Base-by-base conservation (phyloP, 2,888 invertebrate species). In the Phaonia tiefii region DNA sequence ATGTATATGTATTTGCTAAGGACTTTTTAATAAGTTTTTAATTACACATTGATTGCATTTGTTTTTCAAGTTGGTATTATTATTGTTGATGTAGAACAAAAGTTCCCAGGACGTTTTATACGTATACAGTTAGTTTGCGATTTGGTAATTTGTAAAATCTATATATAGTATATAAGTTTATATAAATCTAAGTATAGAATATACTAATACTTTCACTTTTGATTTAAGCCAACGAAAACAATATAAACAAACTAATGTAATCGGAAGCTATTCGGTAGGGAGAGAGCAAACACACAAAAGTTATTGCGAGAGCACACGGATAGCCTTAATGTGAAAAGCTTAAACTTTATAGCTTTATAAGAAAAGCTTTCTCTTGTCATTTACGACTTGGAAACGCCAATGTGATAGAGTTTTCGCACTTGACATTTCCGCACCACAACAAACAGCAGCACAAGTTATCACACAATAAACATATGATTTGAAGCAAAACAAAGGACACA, bases 371-470 rank as follows among this genome's bases (percentile, higher is more conserved):
- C 20, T 7, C 44, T 69, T 51, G 49, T 49, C 37, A 25, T 65
- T 42, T 11, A 7, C 58, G 13, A 58, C 39, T 54, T 69, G 31
- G 8, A 31, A 69, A n/a, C 51, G 26, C 7, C 11, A 54, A 37
- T 39, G 73, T 65, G 69, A 4, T 5, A 39, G 10, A 0, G 13
- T 49, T 54, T 49, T 39, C 60, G 63, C 78, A 81, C 81, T 81
- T 81, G 81, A 81, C 81, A 81, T 60, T 67, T 77, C 25, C 44
- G 39, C 5, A 15, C n/a, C 46, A 56, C 42, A 46, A 63, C 58
- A 67, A 77, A 42, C 56, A 15, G 42, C 1, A 39, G 42, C 22
- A 56, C 8, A 22, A 67, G 69, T 51, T 22, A 63, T 42, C 54
- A 51, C 26, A 44, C 42, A 72, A 54, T 66, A 71, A 81, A 71